A percentile compares a stretch with the other conserved stretches of the same genome.
Evolutionary conservation across 2,888 invertebrate genomes (phyloP).

Genomic region (Baronia brevicornis): DNA sequence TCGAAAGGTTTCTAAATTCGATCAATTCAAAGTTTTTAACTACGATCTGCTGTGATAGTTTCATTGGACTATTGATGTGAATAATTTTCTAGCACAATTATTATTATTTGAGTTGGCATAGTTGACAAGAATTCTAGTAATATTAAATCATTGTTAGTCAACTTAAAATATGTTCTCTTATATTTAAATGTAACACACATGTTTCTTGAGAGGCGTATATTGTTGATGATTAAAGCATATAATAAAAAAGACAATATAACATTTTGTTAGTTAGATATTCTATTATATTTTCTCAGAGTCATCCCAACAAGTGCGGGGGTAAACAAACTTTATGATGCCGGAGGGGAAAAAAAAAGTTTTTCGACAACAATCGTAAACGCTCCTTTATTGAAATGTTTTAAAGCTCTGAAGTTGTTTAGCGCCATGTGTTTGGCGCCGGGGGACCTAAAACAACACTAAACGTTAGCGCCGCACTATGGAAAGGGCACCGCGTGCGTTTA

Average conservation of each 20-base stretch:
- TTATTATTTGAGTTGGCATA: too few species aligned
- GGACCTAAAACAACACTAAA: constrained; percentile 47
- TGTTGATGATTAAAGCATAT: constrained; percentile 3
- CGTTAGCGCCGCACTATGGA: constrained; percentile 31
- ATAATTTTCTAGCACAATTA: too few species aligned
- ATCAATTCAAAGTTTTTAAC: too few species aligned
- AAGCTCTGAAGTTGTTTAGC: constrained; percentile 30
- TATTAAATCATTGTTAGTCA: too few species aligned
- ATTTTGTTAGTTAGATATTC: constrained; percentile 38
- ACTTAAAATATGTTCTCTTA: too few species aligned
- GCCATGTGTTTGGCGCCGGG: constrained; percentile 66
- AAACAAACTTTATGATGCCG: constrained; percentile 55
- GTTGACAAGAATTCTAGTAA: too few species aligned
- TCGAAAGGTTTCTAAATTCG: too few species aligned
- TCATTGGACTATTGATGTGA: too few species aligned
- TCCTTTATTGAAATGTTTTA: constrained; percentile 41
- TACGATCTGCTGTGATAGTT: too few species aligned
- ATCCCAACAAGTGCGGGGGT: constrained; percentile 55
- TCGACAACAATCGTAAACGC: constrained; percentile 45
- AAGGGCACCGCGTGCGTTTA: constrained; percentile 11
- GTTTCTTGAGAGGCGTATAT: too few species aligned
- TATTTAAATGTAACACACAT: too few species aligned
- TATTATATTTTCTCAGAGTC: constrained; percentile 49
- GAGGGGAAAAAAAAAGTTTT: constrained; percentile 17
- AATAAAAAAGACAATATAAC: constrained; percentile 30